These are phyloP conservation scores for Ptychoptera albimana DNA, from an alignment of 2,888 invertebrate genomes.

Conservation along the genomic window DNA sequence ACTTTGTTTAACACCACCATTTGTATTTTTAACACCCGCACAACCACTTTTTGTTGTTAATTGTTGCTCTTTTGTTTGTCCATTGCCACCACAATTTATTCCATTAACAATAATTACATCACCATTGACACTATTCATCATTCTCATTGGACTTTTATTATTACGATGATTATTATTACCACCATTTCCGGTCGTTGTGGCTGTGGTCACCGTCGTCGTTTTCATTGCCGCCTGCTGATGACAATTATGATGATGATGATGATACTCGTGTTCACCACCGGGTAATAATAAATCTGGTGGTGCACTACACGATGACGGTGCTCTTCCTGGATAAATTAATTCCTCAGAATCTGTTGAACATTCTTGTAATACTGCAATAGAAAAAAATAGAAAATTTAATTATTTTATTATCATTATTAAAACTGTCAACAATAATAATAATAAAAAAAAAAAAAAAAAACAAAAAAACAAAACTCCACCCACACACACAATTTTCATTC, in stretches of 20 bases:
- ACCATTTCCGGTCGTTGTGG: not conserved
- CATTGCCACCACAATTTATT: too few species aligned
- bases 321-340: conserved; percentile 41
- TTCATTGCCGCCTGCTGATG: conserved; percentile 7
- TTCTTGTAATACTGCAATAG: conserved; percentile 42
- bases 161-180: not conserved
- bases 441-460: too few species aligned
- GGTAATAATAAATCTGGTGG: conserved; percentile 44
- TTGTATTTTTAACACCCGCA: not conserved
- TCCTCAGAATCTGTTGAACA: conserved; percentile 56
- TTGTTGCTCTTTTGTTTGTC: too few species aligned
- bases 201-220: conserved; percentile 7
- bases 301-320: conserved; percentile 45
- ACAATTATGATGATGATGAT: conserved; percentile 11
- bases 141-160: not conserved
- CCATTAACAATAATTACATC: too few species aligned
- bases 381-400: not conserved
- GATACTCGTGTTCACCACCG: conserved; percentile 23
- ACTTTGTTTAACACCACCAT: conserved; percentile 7
- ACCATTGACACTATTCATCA: not conserved
- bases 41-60: too few species aligned
- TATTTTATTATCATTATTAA: too few species aligned
- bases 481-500: too few species aligned
- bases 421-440: too few species aligned
- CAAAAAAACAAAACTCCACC: too few species aligned